Evolutionary conservation across 2,113 vertebrate genomes (phyloP).

Genomic region (Ammodytes marinus): DNA sequence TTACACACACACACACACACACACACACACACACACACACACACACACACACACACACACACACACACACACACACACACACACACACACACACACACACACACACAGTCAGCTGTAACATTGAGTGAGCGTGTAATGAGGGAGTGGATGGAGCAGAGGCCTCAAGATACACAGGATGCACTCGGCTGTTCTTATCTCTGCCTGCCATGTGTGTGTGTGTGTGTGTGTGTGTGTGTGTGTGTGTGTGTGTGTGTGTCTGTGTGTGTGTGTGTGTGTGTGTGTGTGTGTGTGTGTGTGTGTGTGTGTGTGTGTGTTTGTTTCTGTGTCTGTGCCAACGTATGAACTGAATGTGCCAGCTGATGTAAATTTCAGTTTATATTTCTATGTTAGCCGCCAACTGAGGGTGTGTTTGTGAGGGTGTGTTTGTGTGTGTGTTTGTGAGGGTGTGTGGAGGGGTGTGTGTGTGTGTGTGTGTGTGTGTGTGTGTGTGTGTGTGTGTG

Average conservation of each 20-base stretch:
- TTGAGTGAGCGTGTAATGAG: slow-evolving; percentile 31
- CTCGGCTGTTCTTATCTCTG: slow-evolving; percentile 55
- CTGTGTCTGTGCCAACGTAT: neutral
- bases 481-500: slow-evolving; percentile 18
- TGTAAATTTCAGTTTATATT: slow-evolving; percentile 27
- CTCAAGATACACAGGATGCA: slow-evolving; percentile 47
- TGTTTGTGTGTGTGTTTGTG: neutral
- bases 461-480: neutral
- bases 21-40: neutral
- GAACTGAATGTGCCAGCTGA: slow-evolving; percentile 46
- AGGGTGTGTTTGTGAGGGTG: slow-evolving; percentile 3
- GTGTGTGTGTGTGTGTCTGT: slow-evolving; percentile 13
- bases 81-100: neutral
- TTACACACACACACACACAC: neutral
- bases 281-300: neutral
- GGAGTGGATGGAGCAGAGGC: slow-evolving; percentile 66
- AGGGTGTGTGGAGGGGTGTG: too few relatives aligned
- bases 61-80: slow-evolving; percentile 5
- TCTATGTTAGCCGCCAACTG: slow-evolving; percentile 4
- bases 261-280: slow-evolving; percentile 11
- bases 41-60: neutral
- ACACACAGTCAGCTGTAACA: slow-evolving; percentile 51
- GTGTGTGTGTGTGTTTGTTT: too few relatives aligned
- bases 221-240: slow-evolving; percentile 17
- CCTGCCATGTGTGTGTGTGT: slow-evolving; percentile 17